Evolutionary conservation across 2,888 invertebrate species (phyloP).

Genomic region (Ctena decussata): DNA sequence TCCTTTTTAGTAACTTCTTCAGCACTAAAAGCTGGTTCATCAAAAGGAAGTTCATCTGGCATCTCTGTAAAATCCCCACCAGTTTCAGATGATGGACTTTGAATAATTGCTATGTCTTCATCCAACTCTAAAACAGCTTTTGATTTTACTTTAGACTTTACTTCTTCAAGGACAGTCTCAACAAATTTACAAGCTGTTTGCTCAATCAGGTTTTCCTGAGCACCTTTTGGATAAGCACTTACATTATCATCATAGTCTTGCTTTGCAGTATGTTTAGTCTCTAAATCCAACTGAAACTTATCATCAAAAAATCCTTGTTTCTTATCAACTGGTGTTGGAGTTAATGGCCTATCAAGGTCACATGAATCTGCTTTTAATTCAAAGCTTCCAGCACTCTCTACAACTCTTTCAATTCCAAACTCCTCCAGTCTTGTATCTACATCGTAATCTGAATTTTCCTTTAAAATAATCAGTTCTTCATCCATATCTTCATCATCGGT

Average conservation of each 20-base stretch:
- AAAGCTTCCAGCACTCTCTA: constrained; percentile 56
- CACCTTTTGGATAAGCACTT: background rate
- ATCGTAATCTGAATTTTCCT: constrained; percentile 58
- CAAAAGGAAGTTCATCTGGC: constrained; percentile 57
- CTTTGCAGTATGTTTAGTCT: constrained; percentile 17
- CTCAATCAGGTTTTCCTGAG: constrained; percentile 64
- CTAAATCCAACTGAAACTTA: constrained; percentile 27
- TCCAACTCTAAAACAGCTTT: constrained; percentile 62
- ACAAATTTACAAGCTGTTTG: constrained; percentile 83
- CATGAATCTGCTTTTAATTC: constrained; percentile 83
- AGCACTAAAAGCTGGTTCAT: constrained; percentile 39
- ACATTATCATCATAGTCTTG: constrained; percentile 60
- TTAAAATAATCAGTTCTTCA: constrained; percentile 61
- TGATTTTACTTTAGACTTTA: constrained; percentile 75
- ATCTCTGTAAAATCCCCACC: constrained; percentile 62
- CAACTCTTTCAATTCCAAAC: constrained; percentile 48
- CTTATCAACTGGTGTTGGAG: constrained; percentile 87
- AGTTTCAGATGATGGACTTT: constrained; percentile 66
- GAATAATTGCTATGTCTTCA: constrained; percentile 57
- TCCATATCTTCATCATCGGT: constrained; percentile 54
- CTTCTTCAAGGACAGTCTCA: constrained; percentile 82
- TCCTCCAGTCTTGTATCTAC: constrained; percentile 47
- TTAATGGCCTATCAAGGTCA: constrained; percentile 88
- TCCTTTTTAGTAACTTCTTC: constrained; percentile 26
- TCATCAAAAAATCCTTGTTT: constrained; percentile 77